phyloP scores from a whole-genome alignment of 92 coral and sea anemone genomes.

The Actinostola sp. region DNA sequence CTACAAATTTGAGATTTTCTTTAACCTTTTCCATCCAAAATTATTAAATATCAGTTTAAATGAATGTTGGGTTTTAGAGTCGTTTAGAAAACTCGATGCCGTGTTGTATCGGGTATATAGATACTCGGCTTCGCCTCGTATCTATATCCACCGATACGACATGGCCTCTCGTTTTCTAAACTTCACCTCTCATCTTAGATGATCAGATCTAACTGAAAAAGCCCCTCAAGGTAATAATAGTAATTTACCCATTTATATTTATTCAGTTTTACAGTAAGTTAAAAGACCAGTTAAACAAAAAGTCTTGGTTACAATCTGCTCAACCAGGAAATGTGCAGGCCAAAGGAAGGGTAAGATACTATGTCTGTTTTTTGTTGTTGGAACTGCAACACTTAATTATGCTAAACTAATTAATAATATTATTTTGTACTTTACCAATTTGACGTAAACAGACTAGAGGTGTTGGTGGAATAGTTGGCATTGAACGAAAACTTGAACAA shows the following conservation, averaged over 20 bases:
- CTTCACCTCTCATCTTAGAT: too few species aligned
- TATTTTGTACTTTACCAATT: not conserved
- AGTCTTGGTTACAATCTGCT: constrained; percentile 63
- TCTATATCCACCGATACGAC: too few species aligned
- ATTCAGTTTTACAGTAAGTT: constrained; percentile 71
- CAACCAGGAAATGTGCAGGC: constrained; percentile 27
- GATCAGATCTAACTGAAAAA: too few species aligned
- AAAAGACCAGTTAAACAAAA: constrained; percentile 76
- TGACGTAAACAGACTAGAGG: constrained; percentile 55
- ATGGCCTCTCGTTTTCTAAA: too few species aligned
- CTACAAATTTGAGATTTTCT: too few species aligned
- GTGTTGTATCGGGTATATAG: too few species aligned
- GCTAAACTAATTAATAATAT: not conserved
- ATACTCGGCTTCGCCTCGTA: too few species aligned
- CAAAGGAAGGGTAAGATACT: constrained; percentile 44
- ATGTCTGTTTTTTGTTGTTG: not conserved
- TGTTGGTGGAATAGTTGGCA: constrained; percentile 94
- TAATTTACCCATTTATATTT: not conserved
- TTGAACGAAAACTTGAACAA: constrained; percentile 89
- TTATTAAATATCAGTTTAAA: too few species aligned
- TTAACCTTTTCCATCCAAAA: too few species aligned
- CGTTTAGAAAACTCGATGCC: too few species aligned
- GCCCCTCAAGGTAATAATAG: too few species aligned
- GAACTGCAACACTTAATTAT: not conserved
- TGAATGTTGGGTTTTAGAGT: too few species aligned